phyloP scores from a whole-genome alignment of 2,888 invertebrate species.

The Macropis europaea region DNA sequence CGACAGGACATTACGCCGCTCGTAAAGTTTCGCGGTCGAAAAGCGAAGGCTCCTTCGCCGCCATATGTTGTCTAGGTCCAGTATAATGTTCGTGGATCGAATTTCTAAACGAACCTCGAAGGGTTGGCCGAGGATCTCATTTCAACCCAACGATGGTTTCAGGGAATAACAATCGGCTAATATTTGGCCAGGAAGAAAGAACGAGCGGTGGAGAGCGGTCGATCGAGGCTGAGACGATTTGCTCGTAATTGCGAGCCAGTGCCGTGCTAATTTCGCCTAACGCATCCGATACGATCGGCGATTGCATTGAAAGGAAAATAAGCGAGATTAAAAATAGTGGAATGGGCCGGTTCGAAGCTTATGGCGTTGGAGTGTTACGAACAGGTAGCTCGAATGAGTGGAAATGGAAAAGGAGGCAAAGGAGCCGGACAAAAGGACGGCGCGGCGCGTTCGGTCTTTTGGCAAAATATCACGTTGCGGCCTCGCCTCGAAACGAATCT shows the following conservation, averaged over 20 bases:
- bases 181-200: conserved; percentile 6
- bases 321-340: conserved; percentile 1
- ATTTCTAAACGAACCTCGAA: conserved; percentile 55
- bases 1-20: not conserved
- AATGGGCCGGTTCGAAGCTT: not conserved
- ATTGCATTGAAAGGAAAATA: not conserved
- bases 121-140: conserved; percentile 11
- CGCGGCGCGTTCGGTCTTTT: conserved; percentile 32
- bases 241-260: not conserved
- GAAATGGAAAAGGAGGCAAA: not conserved
- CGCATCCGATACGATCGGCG: conserved; percentile 1
- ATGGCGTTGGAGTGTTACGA: not conserved
- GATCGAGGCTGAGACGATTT: conserved; percentile 8
- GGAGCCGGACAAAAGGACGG: conserved; percentile 6
- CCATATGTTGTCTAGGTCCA: conserved; percentile 13
- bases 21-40: not conserved
- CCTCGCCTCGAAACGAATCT: conserved; percentile 53
- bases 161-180: conserved; percentile 7
- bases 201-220: not conserved
- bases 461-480: conserved; percentile 57
- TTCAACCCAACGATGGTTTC: conserved; percentile 5
- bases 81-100: conserved; percentile 60
- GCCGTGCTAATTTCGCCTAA: not conserved
- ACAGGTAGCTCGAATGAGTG: conserved; percentile 6
- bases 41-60: conserved; percentile 41